These are phyloP conservation scores for Toxonevra muliebris DNA, from an alignment of 2,888 invertebrate species.

Conservation along the genomic window DNA sequence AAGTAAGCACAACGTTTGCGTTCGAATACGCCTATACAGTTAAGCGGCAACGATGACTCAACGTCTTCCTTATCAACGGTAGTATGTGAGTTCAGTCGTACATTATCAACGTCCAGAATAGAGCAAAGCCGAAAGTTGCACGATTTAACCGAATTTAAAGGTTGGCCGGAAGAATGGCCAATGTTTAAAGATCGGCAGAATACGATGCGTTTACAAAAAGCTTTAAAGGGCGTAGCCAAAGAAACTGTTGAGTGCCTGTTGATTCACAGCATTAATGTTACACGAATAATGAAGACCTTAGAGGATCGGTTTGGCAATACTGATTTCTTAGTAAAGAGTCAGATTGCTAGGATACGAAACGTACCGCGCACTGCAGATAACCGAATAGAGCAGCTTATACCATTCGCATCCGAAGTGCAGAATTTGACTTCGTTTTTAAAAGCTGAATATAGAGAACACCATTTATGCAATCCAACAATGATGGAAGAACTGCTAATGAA, in stretches of 20 bases:
- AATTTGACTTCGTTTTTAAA: slow-evolving; percentile 10
- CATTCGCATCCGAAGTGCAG: slow-evolving; percentile 5
- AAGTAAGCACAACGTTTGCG: too few relatives aligned
- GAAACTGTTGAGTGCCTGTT: slow-evolving; percentile 21
- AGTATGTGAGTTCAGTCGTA: too few relatives aligned
- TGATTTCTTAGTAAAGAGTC: slow-evolving; percentile 7
- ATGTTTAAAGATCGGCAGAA: slow-evolving; percentile 20
- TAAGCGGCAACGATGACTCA: too few relatives aligned
- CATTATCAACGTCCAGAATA: too few relatives aligned
- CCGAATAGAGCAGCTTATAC: too few relatives aligned
- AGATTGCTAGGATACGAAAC: too few relatives aligned
- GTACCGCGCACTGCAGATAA: too few relatives aligned
- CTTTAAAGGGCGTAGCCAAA: slow-evolving; percentile 7
- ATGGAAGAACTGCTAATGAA: neutral
- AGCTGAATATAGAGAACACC: slow-evolving; percentile 7
- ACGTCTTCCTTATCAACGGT: too few relatives aligned
- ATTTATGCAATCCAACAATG: neutral
- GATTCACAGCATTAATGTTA: slow-evolving; percentile 16
- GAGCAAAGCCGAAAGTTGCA: too few relatives aligned
- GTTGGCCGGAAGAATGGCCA: slow-evolving; percentile 20
- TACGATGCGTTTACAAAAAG: slow-evolving; percentile 20
- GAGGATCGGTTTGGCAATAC: slow-evolving; percentile 11
- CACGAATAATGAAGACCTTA: slow-evolving; percentile 8
- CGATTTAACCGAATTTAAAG: too few relatives aligned
- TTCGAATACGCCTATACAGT: too few relatives aligned